Conservation (phyloP, 2,888 invertebrate species). For the Melanophora roralis region DNA sequence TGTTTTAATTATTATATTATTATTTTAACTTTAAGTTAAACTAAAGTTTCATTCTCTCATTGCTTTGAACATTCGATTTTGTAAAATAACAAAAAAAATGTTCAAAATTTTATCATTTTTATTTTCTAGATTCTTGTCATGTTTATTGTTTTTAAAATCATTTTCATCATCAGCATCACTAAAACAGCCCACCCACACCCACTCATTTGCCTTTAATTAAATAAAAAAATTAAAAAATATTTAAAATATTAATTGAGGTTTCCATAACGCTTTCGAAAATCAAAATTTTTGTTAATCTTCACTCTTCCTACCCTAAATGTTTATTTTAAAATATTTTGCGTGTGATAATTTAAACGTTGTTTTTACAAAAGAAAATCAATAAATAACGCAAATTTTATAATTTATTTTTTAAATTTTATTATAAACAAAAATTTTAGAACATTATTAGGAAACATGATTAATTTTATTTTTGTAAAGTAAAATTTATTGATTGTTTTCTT, state of each 20-base stretch:
- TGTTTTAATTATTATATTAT: conserved; percentile 13
- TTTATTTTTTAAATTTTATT: too few species aligned
- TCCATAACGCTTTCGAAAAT: conserved; percentile 34
- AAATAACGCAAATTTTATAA: too few species aligned
- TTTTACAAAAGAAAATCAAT: too few species aligned
- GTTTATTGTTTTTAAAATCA: conserved; percentile 43
- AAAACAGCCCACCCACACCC: conserved; percentile 8
- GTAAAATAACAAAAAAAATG: background rate
- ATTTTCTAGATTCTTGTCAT: conserved; percentile 36
- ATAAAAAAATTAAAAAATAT: background rate
- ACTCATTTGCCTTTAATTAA: background rate
- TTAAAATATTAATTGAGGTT: conserved; percentile 27
- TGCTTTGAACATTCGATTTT: conserved; percentile 49
- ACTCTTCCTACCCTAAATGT: conserved; percentile 2
- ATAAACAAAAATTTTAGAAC: too few species aligned
- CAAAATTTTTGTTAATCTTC: conserved; percentile 42
- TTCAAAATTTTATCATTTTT: background rate
- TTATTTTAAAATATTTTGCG: background rate
- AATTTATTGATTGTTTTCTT: background rate
- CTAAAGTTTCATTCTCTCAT: conserved; percentile 37
- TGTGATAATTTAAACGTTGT: background rate
- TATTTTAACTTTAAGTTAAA: conserved; percentile 37
- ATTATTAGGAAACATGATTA: background rate
- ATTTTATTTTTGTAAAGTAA: background rate
- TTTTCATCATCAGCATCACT: background rate